phyloP scores from a whole-genome alignment of 2,797 vertebrate species.

The Neomorphus geoffroyi region DNA sequence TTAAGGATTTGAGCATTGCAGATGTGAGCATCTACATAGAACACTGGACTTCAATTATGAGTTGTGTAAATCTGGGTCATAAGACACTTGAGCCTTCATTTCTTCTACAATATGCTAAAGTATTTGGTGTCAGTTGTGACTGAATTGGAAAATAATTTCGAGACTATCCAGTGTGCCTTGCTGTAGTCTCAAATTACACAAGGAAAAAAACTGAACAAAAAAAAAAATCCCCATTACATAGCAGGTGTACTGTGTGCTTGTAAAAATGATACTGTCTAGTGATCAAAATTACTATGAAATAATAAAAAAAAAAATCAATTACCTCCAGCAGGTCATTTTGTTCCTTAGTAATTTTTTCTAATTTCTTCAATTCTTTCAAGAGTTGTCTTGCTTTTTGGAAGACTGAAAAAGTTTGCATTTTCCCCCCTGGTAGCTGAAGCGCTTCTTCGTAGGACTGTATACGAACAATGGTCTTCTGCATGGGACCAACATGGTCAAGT shows the following conservation, averaged over 20 bases:
- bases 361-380: conserved; percentile 79
- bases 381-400: conserved; percentile 83
- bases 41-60: not conserved
- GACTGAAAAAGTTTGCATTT: conserved; percentile 80
- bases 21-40: not conserved
- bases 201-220: not conserved
- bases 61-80: not conserved
- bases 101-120: not conserved
- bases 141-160: not conserved
- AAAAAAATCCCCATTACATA: not conserved
- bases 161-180: not conserved
- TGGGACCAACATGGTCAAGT: conserved; percentile 81
- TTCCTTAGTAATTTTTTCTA: conserved; percentile 86
- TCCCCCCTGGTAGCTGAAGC: conserved; percentile 81
- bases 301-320: not conserved
- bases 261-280: not conserved
- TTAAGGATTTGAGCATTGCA: not conserved
- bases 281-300: not conserved
- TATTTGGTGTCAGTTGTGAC: not conserved
- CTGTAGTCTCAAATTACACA: not conserved
- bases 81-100: not conserved
- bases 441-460: conserved; percentile 84
- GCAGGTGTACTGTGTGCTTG: not conserved
- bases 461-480: conserved; percentile 84
- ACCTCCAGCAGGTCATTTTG: conserved; percentile 85